Base-by-base conservation (phyloP, 2,888 invertebrate species). In the Ditylenchus weischeri region DNA sequence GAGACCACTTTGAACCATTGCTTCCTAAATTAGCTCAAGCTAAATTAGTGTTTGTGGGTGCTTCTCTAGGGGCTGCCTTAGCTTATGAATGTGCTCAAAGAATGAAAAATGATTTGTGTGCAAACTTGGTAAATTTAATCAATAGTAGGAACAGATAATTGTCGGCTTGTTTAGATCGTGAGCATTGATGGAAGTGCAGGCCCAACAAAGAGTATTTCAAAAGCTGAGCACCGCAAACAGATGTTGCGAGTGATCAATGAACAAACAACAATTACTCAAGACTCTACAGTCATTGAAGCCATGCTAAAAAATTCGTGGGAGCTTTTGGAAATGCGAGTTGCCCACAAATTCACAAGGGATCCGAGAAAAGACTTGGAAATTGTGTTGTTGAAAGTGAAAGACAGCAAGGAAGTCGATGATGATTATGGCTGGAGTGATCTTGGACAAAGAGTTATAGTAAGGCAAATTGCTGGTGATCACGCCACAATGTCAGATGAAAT, bases 41-140 rank as follows among this genome's bases (percentile, higher is more conserved):
- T 29, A 18, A 11, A 13, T 15, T 49, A 19, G 13, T 69, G 23
- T 58, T 70, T 38, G 66, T 72, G 8, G 70, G 70, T 7, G 71
- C 72, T 35, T 70, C 70, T 10, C 62, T 70, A 23, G 70, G 70
- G 13, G 72, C 72, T 11, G 23, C 57, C 3, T 51, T 70, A n/a
- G 72, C 71, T 1, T 70, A 49, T 43, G 65, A 68, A 35, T 13
- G 57, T 36, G 61, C 57, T 11, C 23, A 11, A 23, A 35, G 6
- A 38, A 15, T 59, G n/a, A 15, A 38, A 35, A 8, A 36, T 36
- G 11, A 19, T 15, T 29, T 59, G 21, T 19, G 19, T 19, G 59
- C 29, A 29, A 8, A 59, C 10, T 23, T 36, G 59, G 59, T 59
- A 38, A 59, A 23, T 54, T 54, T 54, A 5, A 6, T 6, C 2